A percentile compares a stretch with the other conserved stretches of the same genome.
phyloP scores from a whole-genome alignment of 2,888 invertebrate genomes.

The Aromia moschata region DNA sequence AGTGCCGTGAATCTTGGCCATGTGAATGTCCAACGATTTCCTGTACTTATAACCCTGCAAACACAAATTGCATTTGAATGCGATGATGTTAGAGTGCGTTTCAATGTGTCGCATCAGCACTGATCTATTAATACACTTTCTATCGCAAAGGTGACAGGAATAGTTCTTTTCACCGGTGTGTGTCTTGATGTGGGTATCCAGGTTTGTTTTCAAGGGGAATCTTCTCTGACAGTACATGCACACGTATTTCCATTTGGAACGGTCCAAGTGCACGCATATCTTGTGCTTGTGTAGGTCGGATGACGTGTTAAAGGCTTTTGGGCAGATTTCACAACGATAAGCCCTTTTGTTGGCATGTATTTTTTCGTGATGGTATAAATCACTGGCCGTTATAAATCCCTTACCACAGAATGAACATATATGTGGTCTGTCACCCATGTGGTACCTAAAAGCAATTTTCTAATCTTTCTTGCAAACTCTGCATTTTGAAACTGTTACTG shows the following conservation, averaged over 20 bases:
- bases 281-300: slow-evolving; percentile 58
- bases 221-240: slow-evolving; percentile 52
- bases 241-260: slow-evolving; percentile 54
- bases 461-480: too few relatives aligned
- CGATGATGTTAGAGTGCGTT: slow-evolving; percentile 52
- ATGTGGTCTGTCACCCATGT: slow-evolving; percentile 51
- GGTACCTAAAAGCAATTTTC: slow-evolving; percentile 43
- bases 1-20: slow-evolving; percentile 64
- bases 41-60: slow-evolving; percentile 66
- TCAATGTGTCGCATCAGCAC: slow-evolving; percentile 53
- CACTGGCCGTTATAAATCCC: slow-evolving; percentile 58
- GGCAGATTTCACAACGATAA: slow-evolving; percentile 54
- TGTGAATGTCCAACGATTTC: slow-evolving; percentile 65
- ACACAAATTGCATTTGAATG: slow-evolving; percentile 64
- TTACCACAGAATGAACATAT: slow-evolving; percentile 62
- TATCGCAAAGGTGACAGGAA: slow-evolving; percentile 55
- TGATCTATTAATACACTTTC: slow-evolving; percentile 53
- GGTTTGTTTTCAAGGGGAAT: slow-evolving; percentile 56
- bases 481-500: too few relatives aligned
- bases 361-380: slow-evolving; percentile 58
- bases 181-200: slow-evolving; percentile 55
- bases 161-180: slow-evolving; percentile 57
- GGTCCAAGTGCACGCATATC: slow-evolving; percentile 56
- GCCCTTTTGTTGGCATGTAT: slow-evolving; percentile 57
- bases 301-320: slow-evolving; percentile 59